These are phyloP conservation scores for Hydroisotoma schaefferi DNA, from an alignment of 2,888 invertebrate species.

Conservation along the genomic window DNA sequence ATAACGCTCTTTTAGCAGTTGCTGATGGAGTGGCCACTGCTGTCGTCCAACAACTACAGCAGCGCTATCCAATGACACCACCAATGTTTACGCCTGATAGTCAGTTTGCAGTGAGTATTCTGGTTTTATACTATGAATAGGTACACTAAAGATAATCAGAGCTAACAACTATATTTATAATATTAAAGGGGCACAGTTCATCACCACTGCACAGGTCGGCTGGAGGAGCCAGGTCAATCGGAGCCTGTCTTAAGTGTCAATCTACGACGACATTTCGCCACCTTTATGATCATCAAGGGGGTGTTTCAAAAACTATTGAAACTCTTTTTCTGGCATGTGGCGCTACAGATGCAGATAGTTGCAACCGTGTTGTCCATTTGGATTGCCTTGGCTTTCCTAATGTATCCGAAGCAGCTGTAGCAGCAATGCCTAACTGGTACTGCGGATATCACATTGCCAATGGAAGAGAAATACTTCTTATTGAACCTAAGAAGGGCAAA, in stretches of 20 bases:
- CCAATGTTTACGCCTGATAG: no score
- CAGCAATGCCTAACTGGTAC: neutral
- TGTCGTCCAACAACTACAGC: no score
- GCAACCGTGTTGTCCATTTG: neutral
- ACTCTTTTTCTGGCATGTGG: neutral
- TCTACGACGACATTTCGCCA: neutral
- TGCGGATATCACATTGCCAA: neutral
- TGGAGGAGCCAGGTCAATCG: neutral
- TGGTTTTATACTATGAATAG: no score
- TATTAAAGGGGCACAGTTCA: no score
- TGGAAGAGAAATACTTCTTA: neutral
- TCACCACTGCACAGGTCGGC: no score
- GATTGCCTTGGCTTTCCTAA: neutral
- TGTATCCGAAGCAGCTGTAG: neutral
- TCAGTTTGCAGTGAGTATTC: no score
- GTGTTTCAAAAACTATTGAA: neutral
- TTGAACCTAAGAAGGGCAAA: no score
- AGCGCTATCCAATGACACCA: no score
- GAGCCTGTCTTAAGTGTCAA: neutral
- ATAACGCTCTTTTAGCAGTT: no score
- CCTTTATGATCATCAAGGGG: neutral
- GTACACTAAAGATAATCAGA: no score
- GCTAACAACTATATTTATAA: no score
- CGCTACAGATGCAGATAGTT: neutral
- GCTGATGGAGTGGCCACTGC: no score